Percentiles rank a stretch among this genome's conserved stretches.
These are phyloP conservation scores for Troilus luridus DNA, from an alignment of 2,888 invertebrate genomes.

Conservation along the genomic window DNA sequence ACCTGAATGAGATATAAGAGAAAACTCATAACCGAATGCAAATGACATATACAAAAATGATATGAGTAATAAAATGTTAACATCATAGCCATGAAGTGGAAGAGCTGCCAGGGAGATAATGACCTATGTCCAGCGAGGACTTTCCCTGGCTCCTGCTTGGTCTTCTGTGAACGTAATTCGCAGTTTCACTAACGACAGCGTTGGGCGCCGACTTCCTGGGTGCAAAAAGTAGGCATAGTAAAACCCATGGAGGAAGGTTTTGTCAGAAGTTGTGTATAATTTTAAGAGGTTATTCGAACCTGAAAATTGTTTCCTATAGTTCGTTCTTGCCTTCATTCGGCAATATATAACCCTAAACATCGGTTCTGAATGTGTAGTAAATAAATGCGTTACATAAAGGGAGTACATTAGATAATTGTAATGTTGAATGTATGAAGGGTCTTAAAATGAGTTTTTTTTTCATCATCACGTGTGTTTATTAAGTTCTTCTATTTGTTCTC, in stretches of 20 bases:
- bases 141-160: slow-evolving; percentile 31
- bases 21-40: neutral
- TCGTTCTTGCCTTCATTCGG: too few relatives aligned
- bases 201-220: neutral
- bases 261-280: neutral
- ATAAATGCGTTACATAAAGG: too few relatives aligned
- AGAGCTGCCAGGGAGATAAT: slow-evolving; percentile 39
- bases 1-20: neutral
- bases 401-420: too few relatives aligned
- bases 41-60: neutral
- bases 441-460: too few relatives aligned
- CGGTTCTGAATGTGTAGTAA: too few relatives aligned
- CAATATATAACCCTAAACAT: too few relatives aligned
- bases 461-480: too few relatives aligned
- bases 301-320: too few relatives aligned
- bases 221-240: neutral
- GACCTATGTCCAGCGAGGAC: slow-evolving; percentile 32
- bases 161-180: slow-evolving; percentile 32
- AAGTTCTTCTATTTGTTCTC: too few relatives aligned
- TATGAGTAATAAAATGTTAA: slow-evolving; percentile 39
- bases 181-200: neutral
- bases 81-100: neutral
- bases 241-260: neutral
- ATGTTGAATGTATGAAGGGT: too few relatives aligned
- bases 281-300: neutral